Conservation (phyloP, 2,797 vertebrate genomes). For the Tangara arthus region DNA sequence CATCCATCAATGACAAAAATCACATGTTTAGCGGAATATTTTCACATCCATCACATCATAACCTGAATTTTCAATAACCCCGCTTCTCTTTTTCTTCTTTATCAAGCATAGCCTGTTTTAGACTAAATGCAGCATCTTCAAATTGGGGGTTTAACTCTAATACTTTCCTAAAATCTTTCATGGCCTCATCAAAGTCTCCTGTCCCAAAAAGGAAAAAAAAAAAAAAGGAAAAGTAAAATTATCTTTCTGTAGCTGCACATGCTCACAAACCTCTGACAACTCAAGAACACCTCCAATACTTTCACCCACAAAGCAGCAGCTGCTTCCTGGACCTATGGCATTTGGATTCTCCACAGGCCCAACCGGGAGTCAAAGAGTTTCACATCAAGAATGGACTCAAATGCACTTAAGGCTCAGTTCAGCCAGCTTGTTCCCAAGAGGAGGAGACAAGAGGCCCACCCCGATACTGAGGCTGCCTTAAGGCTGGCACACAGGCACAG, state of each 20-base stretch:
- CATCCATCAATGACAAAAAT: background rate
- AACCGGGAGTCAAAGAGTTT: background rate
- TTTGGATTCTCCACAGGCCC: background rate
- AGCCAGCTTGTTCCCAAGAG: background rate
- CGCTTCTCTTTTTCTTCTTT: conserved; percentile 82
- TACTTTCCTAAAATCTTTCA: conserved; percentile 87
- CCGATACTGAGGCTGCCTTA: background rate
- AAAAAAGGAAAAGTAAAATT: background rate
- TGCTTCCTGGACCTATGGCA: background rate
- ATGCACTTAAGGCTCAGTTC: background rate
- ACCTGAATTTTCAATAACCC: conserved; percentile 26
- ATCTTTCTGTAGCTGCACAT: background rate
- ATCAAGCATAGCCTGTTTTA: conserved; percentile 87
- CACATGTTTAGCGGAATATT: background rate
- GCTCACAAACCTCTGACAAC: background rate
- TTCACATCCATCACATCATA: background rate
- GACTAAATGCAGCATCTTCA: conserved; percentile 88
- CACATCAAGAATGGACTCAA: background rate
- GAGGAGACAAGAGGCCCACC: background rate
- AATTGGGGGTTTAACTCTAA: conserved; percentile 88
- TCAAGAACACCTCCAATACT: background rate
- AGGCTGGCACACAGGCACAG: background rate
- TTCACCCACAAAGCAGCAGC: background rate
- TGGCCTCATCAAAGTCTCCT: conserved; percentile 92
- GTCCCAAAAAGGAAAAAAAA: background rate